Evolutionary conservation across 2,888 invertebrate species (phyloP), one percentile per base, ranked within the genome.

Genomic region (Hypercompe scribonia): DNA sequence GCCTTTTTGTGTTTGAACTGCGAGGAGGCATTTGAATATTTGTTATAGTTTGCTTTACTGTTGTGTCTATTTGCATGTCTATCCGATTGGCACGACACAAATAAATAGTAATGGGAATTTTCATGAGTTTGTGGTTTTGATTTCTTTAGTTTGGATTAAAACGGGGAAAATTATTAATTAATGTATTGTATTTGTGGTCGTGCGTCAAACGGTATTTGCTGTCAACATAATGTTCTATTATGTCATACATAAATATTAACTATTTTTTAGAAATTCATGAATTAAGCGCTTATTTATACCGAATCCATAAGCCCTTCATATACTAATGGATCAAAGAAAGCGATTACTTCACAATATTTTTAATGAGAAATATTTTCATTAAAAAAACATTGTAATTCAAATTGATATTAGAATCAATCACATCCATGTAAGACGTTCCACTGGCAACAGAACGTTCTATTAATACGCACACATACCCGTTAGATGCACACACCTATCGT

Each of bases 381-480:
- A 70, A 78, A 81, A n/a, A 78, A 81, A 68, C 81, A 65, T 84
- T 28, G 80, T 78, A 84, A 84, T 85, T 76, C 75, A 75, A 81
- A 70, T 67, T 79, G 80, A 85, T 85, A 84, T 81, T 79, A 82
- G 81, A 81, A 78, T 74, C 83, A 85, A 88, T 88, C 81, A 76
- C 78, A 88, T 86, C 88, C 88, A 88, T 90, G 89, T 89, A 86
- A 87, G 90, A 88, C 77, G 84, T 85, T 87, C 89, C 87, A 87
- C 88, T 83, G 80, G 78, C 71, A 78, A 76, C 77, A 73, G 65
- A 75, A 28, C 70, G 76, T 79, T 77, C 81, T 86, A 86, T 84
- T 83, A 86, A 83, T 77, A 82, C 82, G 77, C 83, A 81, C 75
- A 82, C 82, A 71, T 15, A 70, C 74, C 65, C 79, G 73, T 70